Evolutionary conservation across 2,888 invertebrate species (phyloP).

Genomic region (Agelastica alni): DNA sequence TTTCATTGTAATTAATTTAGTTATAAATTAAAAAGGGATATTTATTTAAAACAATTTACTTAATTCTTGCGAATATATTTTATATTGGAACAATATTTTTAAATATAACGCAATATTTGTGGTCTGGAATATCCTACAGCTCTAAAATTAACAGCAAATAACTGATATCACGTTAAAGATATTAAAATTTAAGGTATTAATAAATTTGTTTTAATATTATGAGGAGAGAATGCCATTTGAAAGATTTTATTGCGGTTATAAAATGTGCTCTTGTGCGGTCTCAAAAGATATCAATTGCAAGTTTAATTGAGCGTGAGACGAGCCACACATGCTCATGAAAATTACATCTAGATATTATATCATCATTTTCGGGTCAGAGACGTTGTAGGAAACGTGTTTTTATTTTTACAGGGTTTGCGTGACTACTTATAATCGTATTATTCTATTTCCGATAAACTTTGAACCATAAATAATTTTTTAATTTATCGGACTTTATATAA

Average conservation of each 20-base stretch:
- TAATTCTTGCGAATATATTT: no score
- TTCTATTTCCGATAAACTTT: no score
- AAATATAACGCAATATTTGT: no score
- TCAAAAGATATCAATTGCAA: conserved; percentile 20
- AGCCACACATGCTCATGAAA: conserved; percentile 18
- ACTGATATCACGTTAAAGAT: background rate
- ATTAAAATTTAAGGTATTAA: conserved; percentile 1
- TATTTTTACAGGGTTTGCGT: no score
- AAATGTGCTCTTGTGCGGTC: conserved; percentile 24
- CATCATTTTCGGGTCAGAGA: conserved; percentile 14
- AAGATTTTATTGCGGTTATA: conserved; percentile 16
- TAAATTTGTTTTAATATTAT: conserved; percentile 3
- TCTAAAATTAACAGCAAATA: background rate
- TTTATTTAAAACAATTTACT: no score
- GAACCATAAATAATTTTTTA: no score
- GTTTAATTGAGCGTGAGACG: conserved; percentile 15
- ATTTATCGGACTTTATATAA: no score
- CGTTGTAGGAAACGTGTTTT: conserved; percentile 1
- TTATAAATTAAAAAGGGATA: no score
- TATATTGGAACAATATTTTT: no score
- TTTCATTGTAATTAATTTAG: no score
- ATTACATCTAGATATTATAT: conserved; percentile 16
- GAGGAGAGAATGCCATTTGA: background rate
- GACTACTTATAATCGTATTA: no score
- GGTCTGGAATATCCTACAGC: no score